phyloP scores from a whole-genome alignment of 2,797 vertebrate genomes.

The Melanotaenia parkinsoni region DNA sequence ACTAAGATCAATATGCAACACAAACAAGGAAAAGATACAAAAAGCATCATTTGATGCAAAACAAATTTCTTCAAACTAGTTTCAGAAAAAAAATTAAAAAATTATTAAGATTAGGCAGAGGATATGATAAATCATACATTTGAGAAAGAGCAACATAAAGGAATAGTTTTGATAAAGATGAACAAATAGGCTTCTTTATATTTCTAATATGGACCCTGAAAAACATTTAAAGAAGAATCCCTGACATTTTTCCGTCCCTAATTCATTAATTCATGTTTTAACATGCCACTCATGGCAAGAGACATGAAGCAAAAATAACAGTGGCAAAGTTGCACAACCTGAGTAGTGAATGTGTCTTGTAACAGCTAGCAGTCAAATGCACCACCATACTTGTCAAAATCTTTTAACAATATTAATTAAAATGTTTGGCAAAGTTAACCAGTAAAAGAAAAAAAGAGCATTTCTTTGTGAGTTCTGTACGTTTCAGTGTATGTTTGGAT shows the following conservation, averaged over 20 bases:
- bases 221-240: conserved; percentile 17
- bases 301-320: not conserved
- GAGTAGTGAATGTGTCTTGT: not conserved
- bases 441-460: not conserved
- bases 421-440: not conserved
- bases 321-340: conserved; percentile 34
- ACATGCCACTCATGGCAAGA: conserved; percentile 20
- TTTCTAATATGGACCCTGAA: not conserved
- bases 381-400: conserved; percentile 3
- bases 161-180: not conserved
- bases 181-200: no score
- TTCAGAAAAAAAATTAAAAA: not conserved
- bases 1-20: conserved; percentile 30
- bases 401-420: not conserved
- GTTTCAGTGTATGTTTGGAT: not conserved
- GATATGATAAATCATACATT: not conserved
- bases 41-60: not conserved
- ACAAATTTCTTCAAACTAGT: not conserved
- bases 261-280: conserved; percentile 14
- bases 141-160: conserved; percentile 14
- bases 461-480: not conserved
- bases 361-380: not conserved
- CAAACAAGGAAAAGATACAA: conserved; percentile 7
- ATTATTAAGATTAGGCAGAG: no score
- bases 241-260: not conserved